A percentile compares a stretch with the other conserved stretches of the same genome.
phyloP scores from a whole-genome alignment of 2,888 invertebrate species.

The Oconnorella tubifera region DNA sequence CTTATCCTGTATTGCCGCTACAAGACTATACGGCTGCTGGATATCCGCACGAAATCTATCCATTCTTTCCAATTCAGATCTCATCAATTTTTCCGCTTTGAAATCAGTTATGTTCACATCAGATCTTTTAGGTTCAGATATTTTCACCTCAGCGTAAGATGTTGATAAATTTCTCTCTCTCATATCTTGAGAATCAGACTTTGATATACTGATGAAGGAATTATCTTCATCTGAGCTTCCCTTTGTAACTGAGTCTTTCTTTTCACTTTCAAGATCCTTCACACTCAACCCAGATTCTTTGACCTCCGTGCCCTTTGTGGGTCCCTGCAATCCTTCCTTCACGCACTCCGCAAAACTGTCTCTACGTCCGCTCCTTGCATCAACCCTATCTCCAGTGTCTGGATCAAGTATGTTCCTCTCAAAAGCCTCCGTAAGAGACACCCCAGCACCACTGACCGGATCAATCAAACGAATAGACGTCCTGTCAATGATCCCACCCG shows the following conservation, averaged over 20 bases:
- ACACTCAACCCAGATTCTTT: too few species aligned
- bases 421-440: slow-evolving; percentile 35
- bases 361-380: slow-evolving; percentile 27
- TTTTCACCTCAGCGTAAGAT: not conserved
- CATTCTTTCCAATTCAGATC: too few species aligned
- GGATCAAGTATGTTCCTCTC: slow-evolving; percentile 65
- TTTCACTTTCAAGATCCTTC: not conserved
- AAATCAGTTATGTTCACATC: not conserved
- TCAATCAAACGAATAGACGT: slow-evolving; percentile 46
- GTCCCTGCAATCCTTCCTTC: slow-evolving; percentile 25
- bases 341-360: slow-evolving; percentile 35
- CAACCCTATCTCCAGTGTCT: slow-evolving; percentile 43
- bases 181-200: too few species aligned
- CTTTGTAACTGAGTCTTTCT: not conserved
- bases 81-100: too few species aligned
- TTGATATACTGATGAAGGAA: too few species aligned
- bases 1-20: slow-evolving; percentile 69
- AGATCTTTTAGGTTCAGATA: not conserved
- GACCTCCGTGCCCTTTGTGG: not conserved
- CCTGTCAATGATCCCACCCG: slow-evolving; percentile 42
- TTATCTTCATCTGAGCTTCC: not conserved
- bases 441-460: slow-evolving; percentile 38
- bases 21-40: too few species aligned
- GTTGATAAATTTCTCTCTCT: too few species aligned
- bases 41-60: too few species aligned